These are phyloP conservation scores for Erpetoichthys calabaricus DNA, from an alignment of 2,797 vertebrate genomes.

Conservation along the genomic window DNA sequence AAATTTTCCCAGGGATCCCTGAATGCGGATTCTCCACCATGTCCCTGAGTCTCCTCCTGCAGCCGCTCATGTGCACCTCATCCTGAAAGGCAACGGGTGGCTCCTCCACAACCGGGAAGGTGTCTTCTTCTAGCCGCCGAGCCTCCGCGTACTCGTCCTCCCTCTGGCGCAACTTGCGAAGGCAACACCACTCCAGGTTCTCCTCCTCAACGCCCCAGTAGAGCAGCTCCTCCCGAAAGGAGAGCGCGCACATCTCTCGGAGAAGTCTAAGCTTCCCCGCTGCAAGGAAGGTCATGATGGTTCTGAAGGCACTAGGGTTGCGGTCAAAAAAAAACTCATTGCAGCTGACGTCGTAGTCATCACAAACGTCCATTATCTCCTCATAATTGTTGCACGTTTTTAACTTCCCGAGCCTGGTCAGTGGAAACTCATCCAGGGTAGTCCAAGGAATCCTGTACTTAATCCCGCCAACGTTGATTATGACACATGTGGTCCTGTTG, in stretches of 20 bases:
- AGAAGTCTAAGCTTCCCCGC: constrained; percentile 82
- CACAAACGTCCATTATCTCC: constrained; percentile 85
- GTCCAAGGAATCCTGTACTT: constrained; percentile 85
- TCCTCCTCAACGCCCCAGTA: constrained; percentile 66
- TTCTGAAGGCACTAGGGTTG: constrained; percentile 82
- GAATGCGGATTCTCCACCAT: constrained; percentile 91
- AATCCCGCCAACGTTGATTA: constrained; percentile 89
- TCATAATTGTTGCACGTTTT: constrained; percentile 70
- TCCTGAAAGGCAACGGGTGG: constrained; percentile 32
- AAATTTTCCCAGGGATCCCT: constrained; percentile 82
- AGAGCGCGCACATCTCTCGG: constrained; percentile 82
- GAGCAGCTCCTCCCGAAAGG: constrained; percentile 71
- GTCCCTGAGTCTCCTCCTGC: constrained; percentile 72
- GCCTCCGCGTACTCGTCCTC: constrained; percentile 50
- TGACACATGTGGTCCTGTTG: constrained; percentile 45
- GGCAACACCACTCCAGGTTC: constrained; percentile 55
- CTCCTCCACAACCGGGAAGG: constrained; percentile 42
- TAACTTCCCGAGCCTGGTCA: constrained; percentile 79
- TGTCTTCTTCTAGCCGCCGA: constrained; percentile 42
- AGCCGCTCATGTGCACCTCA: constrained; percentile 32
- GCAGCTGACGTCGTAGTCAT: constrained; percentile 78
- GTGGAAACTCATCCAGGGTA: constrained; percentile 78
- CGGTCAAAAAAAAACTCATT: constrained; percentile 96
- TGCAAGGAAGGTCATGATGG: constrained; percentile 80
- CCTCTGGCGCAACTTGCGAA: constrained; percentile 44